Percentiles rank a stretch among this genome's conserved stretches.
Conservation (phyloP, 2,888 invertebrate species). For the Cataglyphis albicans region DNA sequence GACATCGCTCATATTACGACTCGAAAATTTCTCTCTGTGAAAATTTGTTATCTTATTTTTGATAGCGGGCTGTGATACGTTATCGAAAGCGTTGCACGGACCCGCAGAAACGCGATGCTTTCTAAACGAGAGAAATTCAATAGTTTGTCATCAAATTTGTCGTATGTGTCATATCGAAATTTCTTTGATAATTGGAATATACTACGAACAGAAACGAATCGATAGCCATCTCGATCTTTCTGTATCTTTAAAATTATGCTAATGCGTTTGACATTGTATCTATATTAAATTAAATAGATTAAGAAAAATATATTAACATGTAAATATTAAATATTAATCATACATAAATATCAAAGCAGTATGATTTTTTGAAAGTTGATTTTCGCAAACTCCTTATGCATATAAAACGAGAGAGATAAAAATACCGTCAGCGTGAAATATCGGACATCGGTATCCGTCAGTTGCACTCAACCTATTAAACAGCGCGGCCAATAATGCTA, state of each 20-base stretch:
- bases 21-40: conserved; percentile 77
- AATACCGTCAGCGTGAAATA: conserved; percentile 36
- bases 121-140: conserved; percentile 75
- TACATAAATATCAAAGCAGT: neutral
- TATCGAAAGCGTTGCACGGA: conserved; percentile 43
- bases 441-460: conserved; percentile 4
- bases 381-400: neutral
- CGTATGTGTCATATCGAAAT: neutral
- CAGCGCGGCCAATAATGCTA: conserved; percentile 13
- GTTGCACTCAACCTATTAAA: conserved; percentile 46
- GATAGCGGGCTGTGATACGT: conserved; percentile 39
- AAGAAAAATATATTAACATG: neutral
- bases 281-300: neutral
- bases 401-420: conserved; percentile 14
- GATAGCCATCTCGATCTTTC: neutral
- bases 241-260: neutral
- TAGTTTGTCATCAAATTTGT: conserved; percentile 23
- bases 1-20: conserved; percentile 65
- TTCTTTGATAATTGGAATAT: neutral
- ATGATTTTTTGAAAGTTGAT: neutral
- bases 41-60: conserved; percentile 75
- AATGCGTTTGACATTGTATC: neutral
- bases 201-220: neutral
- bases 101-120: conserved; percentile 78
- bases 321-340: neutral